These are phyloP conservation scores for Hetaerina americana DNA, from an alignment of 1,140 invertebrate species.

Conservation along the genomic window DNA sequence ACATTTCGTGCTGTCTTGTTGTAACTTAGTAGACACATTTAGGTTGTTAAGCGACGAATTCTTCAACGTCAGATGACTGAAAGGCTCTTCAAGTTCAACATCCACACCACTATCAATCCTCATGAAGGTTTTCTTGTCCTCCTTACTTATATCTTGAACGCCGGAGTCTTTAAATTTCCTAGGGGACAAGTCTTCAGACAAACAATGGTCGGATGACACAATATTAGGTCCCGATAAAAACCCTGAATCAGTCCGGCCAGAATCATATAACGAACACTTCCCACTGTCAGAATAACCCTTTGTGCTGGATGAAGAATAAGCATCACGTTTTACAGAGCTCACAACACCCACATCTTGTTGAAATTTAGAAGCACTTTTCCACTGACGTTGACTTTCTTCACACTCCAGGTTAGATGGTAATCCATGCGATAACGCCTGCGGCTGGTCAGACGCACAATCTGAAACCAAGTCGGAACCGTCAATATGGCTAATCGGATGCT, in stretches of 20 bases:
- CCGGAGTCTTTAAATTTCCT: constrained; percentile 17
- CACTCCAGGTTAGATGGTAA: neutral
- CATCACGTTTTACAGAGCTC: constrained; percentile 7
- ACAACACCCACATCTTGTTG: constrained; percentile 6
- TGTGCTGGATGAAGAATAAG: constrained; percentile 5
- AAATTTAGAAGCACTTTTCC: neutral
- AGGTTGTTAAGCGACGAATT: constrained; percentile 20
- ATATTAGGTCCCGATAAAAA: constrained; percentile 40
- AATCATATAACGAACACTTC: constrained; percentile 25
- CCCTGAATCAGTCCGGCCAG: constrained; percentile 36
- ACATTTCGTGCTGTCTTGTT: constrained; percentile 12
- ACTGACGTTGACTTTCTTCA: constrained; percentile 8
- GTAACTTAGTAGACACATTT: constrained; percentile 15
- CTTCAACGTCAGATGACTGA: constrained; percentile 35
- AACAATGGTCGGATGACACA: constrained; percentile 26
- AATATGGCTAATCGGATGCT: constrained; percentile 12
- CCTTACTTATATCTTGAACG: constrained; percentile 9
- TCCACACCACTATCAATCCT: constrained; percentile 36
- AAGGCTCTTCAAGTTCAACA: constrained; percentile 33
- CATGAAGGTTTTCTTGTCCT: constrained; percentile 23
- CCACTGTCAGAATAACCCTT: constrained; percentile 13
- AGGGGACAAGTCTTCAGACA: constrained; percentile 17
- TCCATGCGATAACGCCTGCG: constrained; percentile 11
- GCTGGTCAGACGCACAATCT: constrained; percentile 15
- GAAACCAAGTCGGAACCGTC: constrained; percentile 15